A percentile compares a stretch with the other conserved stretches of the same genome.
phyloP scores from a whole-genome alignment of 2,113 vertebrate species.

The Brienomyrus longianalis region DNA sequence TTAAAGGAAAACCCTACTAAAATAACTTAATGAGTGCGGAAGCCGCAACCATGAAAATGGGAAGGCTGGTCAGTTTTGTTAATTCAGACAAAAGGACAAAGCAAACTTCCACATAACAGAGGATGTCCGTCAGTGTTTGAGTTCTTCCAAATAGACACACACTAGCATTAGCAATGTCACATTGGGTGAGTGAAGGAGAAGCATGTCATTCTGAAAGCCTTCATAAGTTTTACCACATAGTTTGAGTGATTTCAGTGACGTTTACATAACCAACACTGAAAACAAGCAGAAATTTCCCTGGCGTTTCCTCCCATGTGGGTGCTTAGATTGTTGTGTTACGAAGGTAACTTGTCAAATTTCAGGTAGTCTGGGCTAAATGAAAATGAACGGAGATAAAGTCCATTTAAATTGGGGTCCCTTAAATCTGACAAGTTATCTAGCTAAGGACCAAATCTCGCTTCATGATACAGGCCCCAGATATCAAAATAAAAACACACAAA shows the following conservation, averaged over 20 bases:
- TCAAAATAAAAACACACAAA: neutral
- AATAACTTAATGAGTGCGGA: neutral
- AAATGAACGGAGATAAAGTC: neutral
- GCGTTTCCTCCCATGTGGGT: neutral
- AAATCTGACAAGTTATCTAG: neutral
- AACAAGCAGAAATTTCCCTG: neutral
- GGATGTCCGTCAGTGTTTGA: too few relatives aligned
- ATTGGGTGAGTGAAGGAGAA: neutral
- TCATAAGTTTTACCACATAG: neutral
- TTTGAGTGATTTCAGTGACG: neutral
- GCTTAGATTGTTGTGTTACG: neutral
- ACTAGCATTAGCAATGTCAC: neutral
- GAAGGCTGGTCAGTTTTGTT: neutral
- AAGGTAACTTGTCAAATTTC: neutral
- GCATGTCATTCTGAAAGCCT: neutral
- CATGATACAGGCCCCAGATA: neutral
- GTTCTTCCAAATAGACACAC: neutral
- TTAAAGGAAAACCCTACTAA: neutral
- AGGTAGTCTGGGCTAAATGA: neutral
- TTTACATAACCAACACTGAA: neutral
- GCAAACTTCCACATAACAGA: neutral
- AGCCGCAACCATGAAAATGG: neutral
- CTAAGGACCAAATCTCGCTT: neutral
- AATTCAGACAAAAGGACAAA: neutral
- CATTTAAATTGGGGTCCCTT: neutral